phyloP scores from a whole-genome alignment of 2,888 invertebrate species.

The Drosophila emarginata region DNA sequence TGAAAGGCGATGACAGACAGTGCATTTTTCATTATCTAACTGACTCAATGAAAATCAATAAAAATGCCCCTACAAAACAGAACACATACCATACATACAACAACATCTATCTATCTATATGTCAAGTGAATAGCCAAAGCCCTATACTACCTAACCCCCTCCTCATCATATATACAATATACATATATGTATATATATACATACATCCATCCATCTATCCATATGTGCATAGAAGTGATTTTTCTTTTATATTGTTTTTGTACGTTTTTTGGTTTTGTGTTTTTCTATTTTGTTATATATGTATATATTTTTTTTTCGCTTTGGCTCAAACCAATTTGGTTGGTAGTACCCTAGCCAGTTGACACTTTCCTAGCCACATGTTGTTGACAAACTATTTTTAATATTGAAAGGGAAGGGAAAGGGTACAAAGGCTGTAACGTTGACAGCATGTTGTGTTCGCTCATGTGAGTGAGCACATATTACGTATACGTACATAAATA shows the following conservation, averaged over 20 bases:
- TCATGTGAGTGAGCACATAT: constrained; percentile 25
- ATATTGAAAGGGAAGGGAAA: constrained; percentile 58
- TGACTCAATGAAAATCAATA: constrained; percentile 58
- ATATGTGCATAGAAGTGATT: neutral
- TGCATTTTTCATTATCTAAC: constrained; percentile 59
- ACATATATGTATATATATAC: too few species aligned
- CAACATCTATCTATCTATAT: neutral
- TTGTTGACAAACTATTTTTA: constrained; percentile 67
- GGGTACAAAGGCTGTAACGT: constrained; percentile 24
- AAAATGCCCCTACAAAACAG: constrained; percentile 53
- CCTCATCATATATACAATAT: neutral
- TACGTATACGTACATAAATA: constrained; percentile 49
- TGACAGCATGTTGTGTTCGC: constrained; percentile 18
- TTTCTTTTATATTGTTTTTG: neutral
- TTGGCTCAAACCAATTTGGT: constrained; percentile 29
- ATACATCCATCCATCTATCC: too few species aligned
- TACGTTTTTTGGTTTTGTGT: neutral
- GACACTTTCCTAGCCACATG: constrained; percentile 58
- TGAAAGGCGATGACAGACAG: constrained; percentile 13
- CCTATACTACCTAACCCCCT: neutral
- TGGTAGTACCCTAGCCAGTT: constrained; percentile 42
- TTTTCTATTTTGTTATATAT: neutral
- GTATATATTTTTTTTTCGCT: too few species aligned
- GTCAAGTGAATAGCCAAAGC: neutral
- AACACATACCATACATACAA: constrained; percentile 13